Evolutionary conservation across 1,140 invertebrate species (phyloP), one percentile per base, ranked within the genome.

Genomic region (Sitodiplosis mosellana): DNA sequence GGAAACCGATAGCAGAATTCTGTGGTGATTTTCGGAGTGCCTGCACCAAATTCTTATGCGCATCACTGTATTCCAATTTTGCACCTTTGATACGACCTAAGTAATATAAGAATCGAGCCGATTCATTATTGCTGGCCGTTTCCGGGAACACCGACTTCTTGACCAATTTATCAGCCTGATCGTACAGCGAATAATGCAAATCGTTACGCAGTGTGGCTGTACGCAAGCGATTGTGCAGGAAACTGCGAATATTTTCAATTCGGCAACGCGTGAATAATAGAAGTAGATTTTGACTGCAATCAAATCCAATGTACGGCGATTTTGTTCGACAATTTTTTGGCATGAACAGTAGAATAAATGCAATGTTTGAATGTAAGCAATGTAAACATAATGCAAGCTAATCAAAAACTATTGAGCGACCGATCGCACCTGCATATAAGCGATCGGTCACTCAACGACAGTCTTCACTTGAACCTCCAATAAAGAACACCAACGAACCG

Each of bases 261-360:
- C 95, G 63, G 93, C 92, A 1, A 85, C 82, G 52, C 92, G 71
- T 2, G 89, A 87, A 60, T 96, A 84, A 64, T 97, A 99, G 64
- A 94, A 99, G 61, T 95, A 97, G 58, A 88, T 94, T 60, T 94
- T 93, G 2, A 93, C 92, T 34, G 91, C 89, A 54, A 99, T 78
- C 10, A 92, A 69, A 69, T 99, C 94, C 27, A 98, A 75, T 3
- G 87, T 90, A 48, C 95, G 73, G 41, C 93, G 75, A 66, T 98
- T 98, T 54, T 93, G 86, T 20, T 75, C 69, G 11, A 77, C 77
- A 14, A 98, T 76, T n/a, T n/a, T n/a, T n/a, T n/a, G n/a, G n/a
- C n/a, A n/a, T n/a, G n/a, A n/a, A n/a, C n/a, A n/a, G n/a, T n/a
- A n/a, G n/a, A n/a, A n/a, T n/a, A n/a, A n/a, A n/a, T n/a, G n/a